A percentile compares a stretch with the other conserved stretches of the same genome.
phyloP scores from a whole-genome alignment of 2,113 vertebrate species.

The Aleadryas rufinucha region DNA sequence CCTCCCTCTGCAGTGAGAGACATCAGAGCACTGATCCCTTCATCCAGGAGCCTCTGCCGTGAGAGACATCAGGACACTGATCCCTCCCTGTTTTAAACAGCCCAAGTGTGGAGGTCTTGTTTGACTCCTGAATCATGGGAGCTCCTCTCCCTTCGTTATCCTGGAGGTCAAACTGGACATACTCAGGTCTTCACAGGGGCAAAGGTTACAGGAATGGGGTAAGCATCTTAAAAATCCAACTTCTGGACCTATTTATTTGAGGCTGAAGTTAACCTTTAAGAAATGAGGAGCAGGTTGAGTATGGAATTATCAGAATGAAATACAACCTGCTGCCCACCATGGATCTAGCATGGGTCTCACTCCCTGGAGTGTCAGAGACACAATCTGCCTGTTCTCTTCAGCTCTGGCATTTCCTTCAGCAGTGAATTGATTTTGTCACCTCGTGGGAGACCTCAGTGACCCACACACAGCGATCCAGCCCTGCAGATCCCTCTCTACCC shows the following conservation, averaged over 20 bases:
- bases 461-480: neutral
- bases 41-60: slow-evolving; percentile 84
- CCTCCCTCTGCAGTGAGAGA: too few relatives aligned
- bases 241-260: neutral
- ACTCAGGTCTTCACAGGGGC: neutral
- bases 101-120: neutral
- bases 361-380: neutral
- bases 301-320: neutral
- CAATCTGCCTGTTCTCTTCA: neutral
- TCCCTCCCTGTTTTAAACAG: neutral
- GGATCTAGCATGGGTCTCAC: neutral
- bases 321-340: rapidly evolving
- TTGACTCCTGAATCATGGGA: neutral
- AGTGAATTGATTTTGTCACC: neutral
- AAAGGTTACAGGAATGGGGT: neutral
- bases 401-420: neutral
- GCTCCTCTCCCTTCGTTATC: neutral
- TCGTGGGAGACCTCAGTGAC: neutral
- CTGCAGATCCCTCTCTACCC: neutral
- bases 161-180: neutral
- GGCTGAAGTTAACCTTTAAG: neutral
- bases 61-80: neutral
- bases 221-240: neutral
- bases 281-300: neutral
- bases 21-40: too few relatives aligned